phyloP scores from a whole-genome alignment of 2,888 invertebrate genomes.

The Suillia variegata region DNA sequence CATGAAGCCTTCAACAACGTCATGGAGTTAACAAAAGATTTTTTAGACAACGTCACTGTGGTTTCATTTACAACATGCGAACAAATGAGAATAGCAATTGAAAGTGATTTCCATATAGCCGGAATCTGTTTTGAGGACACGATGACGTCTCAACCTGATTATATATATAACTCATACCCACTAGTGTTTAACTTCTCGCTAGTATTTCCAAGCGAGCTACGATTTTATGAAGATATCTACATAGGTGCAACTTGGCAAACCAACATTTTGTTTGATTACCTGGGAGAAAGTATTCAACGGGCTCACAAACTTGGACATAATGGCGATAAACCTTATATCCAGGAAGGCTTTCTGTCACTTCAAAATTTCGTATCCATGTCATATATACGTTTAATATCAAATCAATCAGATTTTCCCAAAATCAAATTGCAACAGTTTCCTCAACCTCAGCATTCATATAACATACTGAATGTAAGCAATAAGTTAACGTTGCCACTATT shows the following conservation, averaged over 20 bases:
- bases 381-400: constrained; percentile 25
- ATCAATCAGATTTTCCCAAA: constrained; percentile 27
- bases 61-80: too few relatives aligned
- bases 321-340: constrained; percentile 62
- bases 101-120: too few relatives aligned
- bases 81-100: too few relatives aligned
- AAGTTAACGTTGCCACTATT: constrained; percentile 73
- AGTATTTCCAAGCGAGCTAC: constrained; percentile 43
- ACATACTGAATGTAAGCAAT: constrained; percentile 68
- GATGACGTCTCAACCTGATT: too few relatives aligned
- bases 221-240: constrained; percentile 23
- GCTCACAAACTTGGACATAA: constrained; percentile 28
- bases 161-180: too few relatives aligned
- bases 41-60: too few relatives aligned
- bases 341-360: constrained; percentile 70
- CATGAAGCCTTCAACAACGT: too few relatives aligned
- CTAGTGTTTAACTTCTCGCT: constrained; percentile 33
- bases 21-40: too few relatives aligned
- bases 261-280: constrained; percentile 25
- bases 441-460: constrained; percentile 64
- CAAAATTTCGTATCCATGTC: constrained; percentile 65
- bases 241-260: constrained; percentile 43
- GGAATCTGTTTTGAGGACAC: too few relatives aligned
- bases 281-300: neutral
- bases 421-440: constrained; percentile 41